These are phyloP conservation scores for Myanophis thanlyinensis DNA, from an alignment of 2,113 vertebrate genomes.

Conservation along the genomic window DNA sequence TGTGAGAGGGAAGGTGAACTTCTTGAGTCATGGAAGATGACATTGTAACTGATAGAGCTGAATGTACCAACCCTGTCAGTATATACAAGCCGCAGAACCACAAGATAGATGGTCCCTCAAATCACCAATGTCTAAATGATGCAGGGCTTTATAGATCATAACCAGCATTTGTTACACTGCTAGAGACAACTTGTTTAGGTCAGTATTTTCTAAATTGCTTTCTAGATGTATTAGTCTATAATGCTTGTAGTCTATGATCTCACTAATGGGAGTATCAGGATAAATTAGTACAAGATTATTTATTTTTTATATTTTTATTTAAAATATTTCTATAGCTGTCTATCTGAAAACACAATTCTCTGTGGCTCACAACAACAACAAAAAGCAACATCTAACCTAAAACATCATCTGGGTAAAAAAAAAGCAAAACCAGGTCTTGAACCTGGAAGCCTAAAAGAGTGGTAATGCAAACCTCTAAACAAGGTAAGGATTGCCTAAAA, in stretches of 20 bases:
- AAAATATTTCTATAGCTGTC: background rate
- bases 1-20: background rate
- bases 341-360: background rate
- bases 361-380: background rate
- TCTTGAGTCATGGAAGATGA: background rate
- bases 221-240: background rate
- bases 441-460: background rate
- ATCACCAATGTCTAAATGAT: background rate
- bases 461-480: background rate
- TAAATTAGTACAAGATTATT: background rate
- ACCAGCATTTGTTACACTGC: background rate
- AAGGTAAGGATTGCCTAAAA: background rate
- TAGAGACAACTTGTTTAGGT: background rate
- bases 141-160: background rate
- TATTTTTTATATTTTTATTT: background rate
- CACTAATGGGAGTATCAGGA: background rate
- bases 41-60: background rate
- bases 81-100: background rate
- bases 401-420: background rate
- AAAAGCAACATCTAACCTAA: background rate
- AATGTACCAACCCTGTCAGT: background rate
- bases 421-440: background rate
- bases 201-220: background rate
- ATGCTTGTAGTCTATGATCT: background rate
- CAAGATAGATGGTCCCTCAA: background rate